Base-by-base conservation (phyloP, 2,888 invertebrate species). In the Vesta saturnalis region DNA sequence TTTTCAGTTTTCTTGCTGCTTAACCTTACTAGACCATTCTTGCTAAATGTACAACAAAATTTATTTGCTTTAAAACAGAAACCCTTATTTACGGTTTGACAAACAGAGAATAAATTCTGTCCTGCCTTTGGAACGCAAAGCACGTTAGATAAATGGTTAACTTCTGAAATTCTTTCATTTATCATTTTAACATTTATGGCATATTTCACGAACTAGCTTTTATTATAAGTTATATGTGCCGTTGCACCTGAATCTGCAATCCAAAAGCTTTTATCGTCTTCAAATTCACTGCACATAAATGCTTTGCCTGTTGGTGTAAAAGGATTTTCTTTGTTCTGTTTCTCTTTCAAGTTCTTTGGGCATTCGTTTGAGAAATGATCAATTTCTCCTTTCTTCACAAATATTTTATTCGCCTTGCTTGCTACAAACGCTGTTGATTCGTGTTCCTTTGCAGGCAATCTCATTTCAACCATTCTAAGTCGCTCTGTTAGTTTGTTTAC, bases 241-340 rank as follows among this genome's bases (percentile, higher is more conserved):
- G 23, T 23, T 23, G 14, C 12, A 43, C 43, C 43, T 14, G 43
- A n/a, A 43, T 43, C 43, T 43, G 43, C 43, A 43, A 43, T 10
- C 43, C 43, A 43, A 43, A 43, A 43, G 43, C n/a, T 43, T 43
- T 43, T 43, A 43, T 43, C 43, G n/a, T 43, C 43, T 43, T 43
- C 14, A 43, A 43, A 43, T 10, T 2, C n/a, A n/a, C n/a, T n/a
- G n/a, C n/a, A n/a, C n/a, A n/a, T n/a, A n/a, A n/a, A n/a, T n/a
- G n/a, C n/a, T 43, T 43, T 43, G 14, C 43, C 43, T 43, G 43
- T 43, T 43, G n/a, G 3, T n/a, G 2, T 43, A 3, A 3, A 14
- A 2, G 2, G 43, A 43, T n/a, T n/a, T 3, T 43, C 14, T 12
- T n/a, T n/a, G 43, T 43, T 43, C n/a, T n/a, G n/a, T n/a, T n/a